These are phyloP conservation scores for Plodia interpunctella DNA, from an alignment of 1,140 invertebrate genomes.

Conservation along the genomic window DNA sequence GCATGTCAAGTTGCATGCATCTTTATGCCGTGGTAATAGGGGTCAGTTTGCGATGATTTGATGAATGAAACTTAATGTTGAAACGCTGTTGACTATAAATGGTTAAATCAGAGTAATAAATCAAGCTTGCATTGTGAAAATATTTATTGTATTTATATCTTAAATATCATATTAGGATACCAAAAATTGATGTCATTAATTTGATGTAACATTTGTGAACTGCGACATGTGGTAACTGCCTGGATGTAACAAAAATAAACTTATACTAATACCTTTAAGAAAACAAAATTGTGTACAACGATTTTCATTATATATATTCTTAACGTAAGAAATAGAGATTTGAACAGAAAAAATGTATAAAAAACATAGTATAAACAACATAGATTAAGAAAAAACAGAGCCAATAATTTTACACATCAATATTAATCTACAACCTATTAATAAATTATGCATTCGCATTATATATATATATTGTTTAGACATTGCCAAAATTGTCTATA, in stretches of 20 bases:
- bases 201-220: background rate
- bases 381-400: background rate
- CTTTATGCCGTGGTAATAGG: too few species aligned
- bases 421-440: slow-evolving; percentile 13
- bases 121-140: background rate
- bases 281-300: slow-evolving; percentile 17
- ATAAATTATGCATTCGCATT: slow-evolving; percentile 11
- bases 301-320: slow-evolving; percentile 16
- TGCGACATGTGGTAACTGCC: background rate
- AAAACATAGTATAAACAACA: background rate
- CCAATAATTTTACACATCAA: background rate
- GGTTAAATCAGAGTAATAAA: background rate
- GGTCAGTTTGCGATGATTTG: too few species aligned
- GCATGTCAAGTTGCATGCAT: too few species aligned
- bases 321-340: slow-evolving; percentile 15
- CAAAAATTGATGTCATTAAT: background rate
- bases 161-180: background rate
- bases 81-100: too few species aligned
- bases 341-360: slow-evolving; percentile 9
- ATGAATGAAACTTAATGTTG: too few species aligned
- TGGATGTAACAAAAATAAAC: slow-evolving; percentile 24
- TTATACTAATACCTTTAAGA: slow-evolving; percentile 18
- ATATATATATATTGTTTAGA: background rate
- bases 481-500: background rate
- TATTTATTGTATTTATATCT: background rate